A percentile compares a stretch with the other conserved stretches of the same genome.
phyloP scores from a whole-genome alignment of 2,113 vertebrate species.

The Buteo buteo region DNA sequence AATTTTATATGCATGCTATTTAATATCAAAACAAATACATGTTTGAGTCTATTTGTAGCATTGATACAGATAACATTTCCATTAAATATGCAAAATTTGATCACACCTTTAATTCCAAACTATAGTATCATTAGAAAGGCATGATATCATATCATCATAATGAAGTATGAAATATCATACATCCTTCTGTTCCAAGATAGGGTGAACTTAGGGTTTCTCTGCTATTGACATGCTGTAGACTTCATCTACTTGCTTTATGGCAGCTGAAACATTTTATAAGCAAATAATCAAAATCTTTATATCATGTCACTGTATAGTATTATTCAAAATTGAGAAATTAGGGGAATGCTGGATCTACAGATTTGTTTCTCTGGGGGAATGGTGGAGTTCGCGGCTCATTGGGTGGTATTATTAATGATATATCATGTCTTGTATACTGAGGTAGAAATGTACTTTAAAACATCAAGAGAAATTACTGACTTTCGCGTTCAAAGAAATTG shows the following conservation, averaged over 20 bases:
- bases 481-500: background rate
- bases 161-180: background rate
- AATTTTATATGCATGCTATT: background rate
- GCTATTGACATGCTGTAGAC: background rate
- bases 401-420: background rate
- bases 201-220: background rate
- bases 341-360: background rate
- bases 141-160: background rate
- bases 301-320: background rate
- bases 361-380: background rate
- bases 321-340: conserved; percentile 10
- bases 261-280: background rate
- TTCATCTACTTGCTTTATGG: background rate
- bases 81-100: background rate
- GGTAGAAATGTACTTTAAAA: background rate
- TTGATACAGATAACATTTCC: background rate
- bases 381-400: background rate
- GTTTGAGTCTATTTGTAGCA: background rate
- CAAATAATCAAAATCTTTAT: background rate
- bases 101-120: background rate
- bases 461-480: background rate
- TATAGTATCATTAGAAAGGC: background rate
- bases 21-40: background rate
- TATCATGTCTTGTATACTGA: background rate
- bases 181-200: background rate